phyloP scores from a whole-genome alignment of 1,140 invertebrate species.

The Drosophila azteca region DNA sequence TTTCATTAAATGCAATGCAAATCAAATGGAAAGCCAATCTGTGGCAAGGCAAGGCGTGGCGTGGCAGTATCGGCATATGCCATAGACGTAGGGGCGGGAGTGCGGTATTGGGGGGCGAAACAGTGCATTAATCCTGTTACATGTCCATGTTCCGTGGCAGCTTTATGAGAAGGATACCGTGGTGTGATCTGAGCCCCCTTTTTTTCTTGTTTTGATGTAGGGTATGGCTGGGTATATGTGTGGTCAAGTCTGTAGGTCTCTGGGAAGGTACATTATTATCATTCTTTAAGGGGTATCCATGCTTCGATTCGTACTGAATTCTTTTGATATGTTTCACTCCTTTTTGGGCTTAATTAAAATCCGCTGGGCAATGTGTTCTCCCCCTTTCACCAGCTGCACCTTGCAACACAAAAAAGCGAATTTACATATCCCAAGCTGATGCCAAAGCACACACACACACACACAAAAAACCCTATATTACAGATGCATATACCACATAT shows the following conservation, averaged over 20 bases:
- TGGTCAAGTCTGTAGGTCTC: no score
- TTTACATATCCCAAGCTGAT: conserved; percentile 77
- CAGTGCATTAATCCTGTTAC: conserved; percentile 78
- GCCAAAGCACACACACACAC: conserved; percentile 27
- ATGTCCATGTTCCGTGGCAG: conserved; percentile 43
- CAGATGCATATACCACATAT: conserved; percentile 13
- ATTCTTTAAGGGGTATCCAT: neutral
- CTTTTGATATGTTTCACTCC: conserved; percentile 38
- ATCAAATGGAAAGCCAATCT: conserved; percentile 72
- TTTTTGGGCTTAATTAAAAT: conserved; percentile 80
- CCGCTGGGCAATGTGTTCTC: conserved; percentile 73
- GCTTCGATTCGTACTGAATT: neutral
- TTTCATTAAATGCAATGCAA: conserved; percentile 81
- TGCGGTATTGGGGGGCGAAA: conserved; percentile 6
- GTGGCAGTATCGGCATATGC: conserved; percentile 28
- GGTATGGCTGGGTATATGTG: neutral
- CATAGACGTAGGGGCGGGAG: conserved; percentile 9
- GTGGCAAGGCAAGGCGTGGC: conserved; percentile 37
- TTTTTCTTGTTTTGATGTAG: neutral
- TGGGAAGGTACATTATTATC: no score
- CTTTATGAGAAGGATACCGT: conserved; percentile 32
- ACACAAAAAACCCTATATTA: conserved; percentile 21
- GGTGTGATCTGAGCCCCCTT: conserved; percentile 21
- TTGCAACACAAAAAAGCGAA: conserved; percentile 67
- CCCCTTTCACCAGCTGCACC: conserved; percentile 38